phyloP scores from a whole-genome alignment of 2,113 vertebrate species.

The Nycticebus coucang region DNA sequence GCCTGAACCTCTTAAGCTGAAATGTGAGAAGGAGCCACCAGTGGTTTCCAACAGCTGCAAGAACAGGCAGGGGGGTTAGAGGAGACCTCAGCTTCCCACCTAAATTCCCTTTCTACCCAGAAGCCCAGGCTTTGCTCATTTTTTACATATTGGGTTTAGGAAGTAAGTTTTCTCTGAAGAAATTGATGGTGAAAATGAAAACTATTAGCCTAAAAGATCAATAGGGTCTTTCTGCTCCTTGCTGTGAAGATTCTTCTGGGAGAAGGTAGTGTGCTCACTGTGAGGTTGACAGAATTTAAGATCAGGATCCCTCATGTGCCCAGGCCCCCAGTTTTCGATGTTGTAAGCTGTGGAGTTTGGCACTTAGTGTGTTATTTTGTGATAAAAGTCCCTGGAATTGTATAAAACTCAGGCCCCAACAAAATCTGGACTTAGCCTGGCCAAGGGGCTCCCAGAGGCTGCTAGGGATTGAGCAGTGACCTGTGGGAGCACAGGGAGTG shows the following conservation, averaged over 20 bases:
- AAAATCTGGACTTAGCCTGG: no score
- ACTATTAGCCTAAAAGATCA: not conserved
- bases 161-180: not conserved
- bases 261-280: no score
- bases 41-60: not conserved
- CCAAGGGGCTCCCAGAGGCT: no score
- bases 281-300: not conserved
- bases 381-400: not conserved
- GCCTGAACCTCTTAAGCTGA: not conserved
- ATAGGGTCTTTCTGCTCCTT: not conserved
- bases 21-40: not conserved
- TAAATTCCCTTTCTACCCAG: not conserved
- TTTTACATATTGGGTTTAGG: not conserved
- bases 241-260: not conserved
- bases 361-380: not conserved
- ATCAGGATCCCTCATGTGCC: not conserved
- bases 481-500: not conserved
- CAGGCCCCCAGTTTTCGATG: not conserved
- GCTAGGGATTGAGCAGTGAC: not conserved
- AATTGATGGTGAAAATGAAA: not conserved
- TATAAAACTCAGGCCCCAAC: not conserved
- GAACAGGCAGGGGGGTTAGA: not conserved
- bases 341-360: not conserved
- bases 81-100: not conserved
- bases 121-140: not conserved